These are phyloP conservation scores for Coptotermes formosanus DNA, from an alignment of 1,140 invertebrate genomes.

Conservation along the genomic window DNA sequence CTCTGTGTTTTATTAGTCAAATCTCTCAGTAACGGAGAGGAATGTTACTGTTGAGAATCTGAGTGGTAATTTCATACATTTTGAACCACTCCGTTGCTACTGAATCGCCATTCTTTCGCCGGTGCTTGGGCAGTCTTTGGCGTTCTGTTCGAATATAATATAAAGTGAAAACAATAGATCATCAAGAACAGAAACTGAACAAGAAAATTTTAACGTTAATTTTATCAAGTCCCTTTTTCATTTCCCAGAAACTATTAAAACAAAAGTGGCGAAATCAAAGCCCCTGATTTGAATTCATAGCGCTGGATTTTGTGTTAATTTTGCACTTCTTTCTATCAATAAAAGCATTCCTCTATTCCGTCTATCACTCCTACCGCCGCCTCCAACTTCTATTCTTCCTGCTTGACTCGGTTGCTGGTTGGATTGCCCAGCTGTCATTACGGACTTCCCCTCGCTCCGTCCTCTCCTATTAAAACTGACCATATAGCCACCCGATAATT, in stretches of 20 bases:
- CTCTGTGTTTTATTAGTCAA: too few relatives aligned
- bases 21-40: too few relatives aligned
- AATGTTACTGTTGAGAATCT: too few relatives aligned
- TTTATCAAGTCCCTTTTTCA: too few relatives aligned
- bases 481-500: background rate
- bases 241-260: too few relatives aligned
- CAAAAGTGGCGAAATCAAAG: too few relatives aligned
- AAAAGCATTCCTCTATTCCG: background rate
- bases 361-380: background rate
- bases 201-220: too few relatives aligned
- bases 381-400: background rate
- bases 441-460: background rate
- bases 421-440: background rate
- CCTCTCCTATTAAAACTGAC: background rate
- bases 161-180: background rate
- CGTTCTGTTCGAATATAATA: background rate
- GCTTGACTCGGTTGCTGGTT: background rate
- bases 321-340: background rate
- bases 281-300: background rate
- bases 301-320: background rate
- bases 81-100: background rate
- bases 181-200: too few relatives aligned
- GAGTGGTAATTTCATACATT: too few relatives aligned
- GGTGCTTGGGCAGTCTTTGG: background rate
- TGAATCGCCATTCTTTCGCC: background rate